These are phyloP conservation scores for Diphyllodes magnificus DNA, from an alignment of 2,113 vertebrate species.

Conservation along the genomic window DNA sequence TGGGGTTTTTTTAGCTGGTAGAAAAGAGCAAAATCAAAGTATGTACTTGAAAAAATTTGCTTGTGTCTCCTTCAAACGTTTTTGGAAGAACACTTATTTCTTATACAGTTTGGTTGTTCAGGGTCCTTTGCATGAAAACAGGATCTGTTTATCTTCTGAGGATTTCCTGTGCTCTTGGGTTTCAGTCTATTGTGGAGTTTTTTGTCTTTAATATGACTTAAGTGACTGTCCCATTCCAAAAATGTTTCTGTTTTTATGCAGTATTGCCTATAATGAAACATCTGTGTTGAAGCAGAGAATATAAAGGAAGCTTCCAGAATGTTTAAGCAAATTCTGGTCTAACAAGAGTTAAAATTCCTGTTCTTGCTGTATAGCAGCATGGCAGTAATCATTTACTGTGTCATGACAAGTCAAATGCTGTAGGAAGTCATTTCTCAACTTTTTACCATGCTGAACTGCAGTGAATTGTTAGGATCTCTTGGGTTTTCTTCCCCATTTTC, in stretches of 20 bases:
- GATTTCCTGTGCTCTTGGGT: background rate
- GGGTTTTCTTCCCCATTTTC: background rate
- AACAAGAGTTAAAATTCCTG: background rate
- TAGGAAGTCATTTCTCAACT: background rate
- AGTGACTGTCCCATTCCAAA: background rate
- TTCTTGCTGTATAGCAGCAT: background rate
- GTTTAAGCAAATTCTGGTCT: background rate
- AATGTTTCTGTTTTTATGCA: background rate
- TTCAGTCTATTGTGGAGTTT: background rate
- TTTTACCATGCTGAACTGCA: background rate
- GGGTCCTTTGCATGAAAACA: background rate
- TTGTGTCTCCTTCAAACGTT: background rate
- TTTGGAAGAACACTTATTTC: background rate
- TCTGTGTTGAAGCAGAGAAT: background rate
- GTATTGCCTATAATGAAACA: background rate
- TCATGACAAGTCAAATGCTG: background rate
- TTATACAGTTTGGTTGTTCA: background rate
- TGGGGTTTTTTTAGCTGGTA: background rate
- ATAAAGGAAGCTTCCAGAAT: background rate
- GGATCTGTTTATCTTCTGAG: background rate
- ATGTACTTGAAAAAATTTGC: background rate
- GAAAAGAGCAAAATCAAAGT: background rate
- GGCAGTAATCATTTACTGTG: background rate
- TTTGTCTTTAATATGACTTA: background rate
- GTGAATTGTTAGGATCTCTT: background rate